Percentiles rank a stretch among this genome's conserved stretches.
Evolutionary conservation across 2,888 invertebrate species (phyloP).

Genomic region (Lycophotia porphyrea): DNA sequence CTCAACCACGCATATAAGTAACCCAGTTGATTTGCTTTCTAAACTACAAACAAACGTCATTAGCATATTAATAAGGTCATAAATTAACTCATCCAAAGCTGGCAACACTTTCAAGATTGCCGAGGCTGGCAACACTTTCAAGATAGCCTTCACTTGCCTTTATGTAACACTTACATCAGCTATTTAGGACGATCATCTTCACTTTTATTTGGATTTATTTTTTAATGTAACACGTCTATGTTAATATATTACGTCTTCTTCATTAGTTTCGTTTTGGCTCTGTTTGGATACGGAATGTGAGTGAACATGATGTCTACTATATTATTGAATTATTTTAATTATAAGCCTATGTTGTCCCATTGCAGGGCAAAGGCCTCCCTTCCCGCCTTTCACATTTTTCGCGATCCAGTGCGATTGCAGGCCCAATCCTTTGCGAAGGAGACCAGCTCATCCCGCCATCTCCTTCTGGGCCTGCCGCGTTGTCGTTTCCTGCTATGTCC

Average conservation of each 20-base stretch:
- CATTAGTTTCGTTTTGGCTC: conserved; percentile 18
- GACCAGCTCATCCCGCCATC: too few relatives aligned
- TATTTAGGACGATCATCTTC: conserved; percentile 61
- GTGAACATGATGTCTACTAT: not conserved
- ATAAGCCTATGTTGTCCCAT: too few relatives aligned
- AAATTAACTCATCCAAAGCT: conserved; percentile 60
- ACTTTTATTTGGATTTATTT: conserved; percentile 42
- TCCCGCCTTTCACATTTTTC: too few relatives aligned
- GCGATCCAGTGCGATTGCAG: too few relatives aligned
- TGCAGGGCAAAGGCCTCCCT: too few relatives aligned
- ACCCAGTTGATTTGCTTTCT: conserved; percentile 63
- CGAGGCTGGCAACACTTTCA: conserved; percentile 55
- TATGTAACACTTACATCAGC: conserved; percentile 50
- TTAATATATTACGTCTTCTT: conserved; percentile 1
- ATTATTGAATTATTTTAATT: too few relatives aligned
- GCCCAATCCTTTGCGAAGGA: too few relatives aligned
- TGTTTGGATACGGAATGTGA: conserved; percentile 2
- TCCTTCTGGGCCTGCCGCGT: too few relatives aligned
- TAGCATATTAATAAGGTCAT: conserved; percentile 66
- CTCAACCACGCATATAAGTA: conserved; percentile 32
- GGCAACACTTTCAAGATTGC: conserved; percentile 53
- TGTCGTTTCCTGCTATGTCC: too few relatives aligned
- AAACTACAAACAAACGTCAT: conserved; percentile 62
- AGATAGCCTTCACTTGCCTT: conserved; percentile 57
- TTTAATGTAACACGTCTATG: conserved; percentile 8